A percentile compares a stretch with the other conserved stretches of the same genome.
phyloP scores from a whole-genome alignment of 2,797 vertebrate species.

The Arctocebus calabarensis region DNA sequence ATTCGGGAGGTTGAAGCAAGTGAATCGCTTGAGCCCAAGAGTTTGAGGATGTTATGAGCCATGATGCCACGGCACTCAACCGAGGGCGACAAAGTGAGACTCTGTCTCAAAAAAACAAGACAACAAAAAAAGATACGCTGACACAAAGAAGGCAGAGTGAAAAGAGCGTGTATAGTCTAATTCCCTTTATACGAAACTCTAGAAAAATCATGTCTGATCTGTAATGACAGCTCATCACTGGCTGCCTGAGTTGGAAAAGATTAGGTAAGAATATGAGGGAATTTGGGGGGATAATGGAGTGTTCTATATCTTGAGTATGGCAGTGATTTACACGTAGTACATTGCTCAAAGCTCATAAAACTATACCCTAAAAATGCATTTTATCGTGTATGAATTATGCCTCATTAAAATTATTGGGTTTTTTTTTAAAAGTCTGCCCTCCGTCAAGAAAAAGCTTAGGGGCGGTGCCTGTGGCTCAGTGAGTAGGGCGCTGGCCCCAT shows the following conservation, averaged over 20 bases:
- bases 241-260: not conserved
- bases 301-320: not conserved
- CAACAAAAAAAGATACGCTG: not conserved
- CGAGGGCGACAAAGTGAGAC: not conserved
- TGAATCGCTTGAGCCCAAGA: not conserved
- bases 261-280: too few species aligned
- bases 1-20: too few species aligned
- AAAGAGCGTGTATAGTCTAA: not conserved
- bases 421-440: not conserved
- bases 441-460: too few species aligned
- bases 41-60: not conserved
- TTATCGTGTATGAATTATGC: not conserved
- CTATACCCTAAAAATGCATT: not conserved
- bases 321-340: not conserved
- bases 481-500: too few species aligned
- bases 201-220: not conserved
- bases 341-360: not conserved
- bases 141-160: not conserved
- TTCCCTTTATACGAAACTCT: not conserved
- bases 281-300: not conserved
- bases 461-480: too few species aligned
- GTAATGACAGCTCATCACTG: not conserved
- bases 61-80: not conserved
- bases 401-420: not conserved
- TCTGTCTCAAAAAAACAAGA: not conserved